A percentile compares a stretch with the other conserved stretches of the same genome.
These are phyloP conservation scores for Malthinus flaveolus DNA, from an alignment of 2,888 invertebrate genomes.

Conservation along the genomic window DNA sequence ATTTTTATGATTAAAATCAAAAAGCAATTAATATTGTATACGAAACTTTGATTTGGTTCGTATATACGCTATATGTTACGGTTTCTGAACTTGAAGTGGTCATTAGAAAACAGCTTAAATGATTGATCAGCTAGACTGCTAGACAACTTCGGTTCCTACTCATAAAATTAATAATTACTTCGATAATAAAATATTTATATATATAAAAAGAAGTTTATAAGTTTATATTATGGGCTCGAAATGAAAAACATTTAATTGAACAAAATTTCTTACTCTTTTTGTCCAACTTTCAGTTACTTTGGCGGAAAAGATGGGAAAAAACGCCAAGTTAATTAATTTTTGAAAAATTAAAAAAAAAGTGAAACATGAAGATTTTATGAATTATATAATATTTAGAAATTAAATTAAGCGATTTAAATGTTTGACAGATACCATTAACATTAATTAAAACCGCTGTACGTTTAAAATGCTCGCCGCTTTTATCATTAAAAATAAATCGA, in stretches of 20 bases:
- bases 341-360: not conserved
- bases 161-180: conserved; percentile 4
- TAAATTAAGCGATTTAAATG: conserved; percentile 5
- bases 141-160: no score
- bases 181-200: not conserved
- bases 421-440: conserved; percentile 3
- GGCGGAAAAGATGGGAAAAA: not conserved
- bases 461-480: no score
- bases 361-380: not conserved
- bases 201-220: not conserved
- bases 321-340: not conserved
- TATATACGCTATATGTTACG: not conserved
- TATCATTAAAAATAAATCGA: no score
- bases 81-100: not conserved
- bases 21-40: conserved; percentile 3
- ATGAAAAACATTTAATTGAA: conserved; percentile 2
- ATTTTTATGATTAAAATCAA: conserved; percentile 6
- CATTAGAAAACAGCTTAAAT: conserved; percentile 1
- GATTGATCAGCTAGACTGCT: not conserved
- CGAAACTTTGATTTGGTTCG: not conserved
- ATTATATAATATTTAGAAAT: conserved; percentile 3
- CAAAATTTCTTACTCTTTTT: not conserved
- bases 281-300: not conserved
- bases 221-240: not conserved
- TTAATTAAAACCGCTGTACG: not conserved